Base-by-base conservation (phyloP, 2,797 vertebrate genomes). In the Knipowitschia caucasica region DNA sequence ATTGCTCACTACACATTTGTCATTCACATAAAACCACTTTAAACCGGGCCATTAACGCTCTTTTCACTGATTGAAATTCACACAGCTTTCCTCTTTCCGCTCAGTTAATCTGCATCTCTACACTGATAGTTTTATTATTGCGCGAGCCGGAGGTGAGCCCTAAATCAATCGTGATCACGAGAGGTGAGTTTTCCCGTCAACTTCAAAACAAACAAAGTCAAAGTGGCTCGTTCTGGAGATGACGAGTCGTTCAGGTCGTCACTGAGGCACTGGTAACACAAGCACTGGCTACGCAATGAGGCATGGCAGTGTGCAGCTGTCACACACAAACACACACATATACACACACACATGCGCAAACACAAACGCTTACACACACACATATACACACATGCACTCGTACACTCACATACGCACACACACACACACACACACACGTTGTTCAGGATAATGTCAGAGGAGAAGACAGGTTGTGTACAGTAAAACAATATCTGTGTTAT, bases 121-220 rank as follows among this genome's bases (percentile, higher is more conserved):
- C 31, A 44, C 44, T 56, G 62, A 60, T 25, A 9, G 30, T 30
- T 62, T 52, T 60, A 56, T 61, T 56, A 47, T 47, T 21, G 35
- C 23, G 2, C 2, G 11, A 33, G 38, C 18, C 9, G 3, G 23
- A 66, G 11, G 53, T 56, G n/a, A 9, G 17, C 10, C 18, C 51
- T 18, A 23, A 38, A 47, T 45, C 20, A 4, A 54, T 47, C 51
- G 42, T 35, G 54, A 40, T 53, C 27, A 20, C 24, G 27, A 50
- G 17, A 38, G 29, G 68, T 56, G 53, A 70, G 35, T 53, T 69
- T 61, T 29, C 30, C 33, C 7, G 46, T 17, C 3, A 14, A 7
- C 31, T 54, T 12, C 1, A 61, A 63, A 62, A 34, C 70, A 73
- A 78, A 80, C 57, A 71, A n/a, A 39, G 33, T 56, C 67, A 79